Conservation (phyloP, 1,140 invertebrate species). For the Aphaenogaster ashmeadi region DNA sequence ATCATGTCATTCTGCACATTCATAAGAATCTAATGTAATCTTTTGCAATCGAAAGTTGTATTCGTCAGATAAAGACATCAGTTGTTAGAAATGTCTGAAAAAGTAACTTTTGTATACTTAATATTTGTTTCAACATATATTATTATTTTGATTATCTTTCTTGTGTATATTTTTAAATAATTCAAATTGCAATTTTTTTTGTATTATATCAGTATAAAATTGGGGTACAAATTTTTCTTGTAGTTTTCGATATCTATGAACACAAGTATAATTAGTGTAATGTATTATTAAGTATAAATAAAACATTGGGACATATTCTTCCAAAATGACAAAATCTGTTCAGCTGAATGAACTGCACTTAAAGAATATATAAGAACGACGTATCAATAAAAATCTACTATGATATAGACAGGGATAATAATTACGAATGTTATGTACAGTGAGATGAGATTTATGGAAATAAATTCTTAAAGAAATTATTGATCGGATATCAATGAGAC, state of each 20-base stretch:
- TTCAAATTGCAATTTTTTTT: constrained; percentile 1
- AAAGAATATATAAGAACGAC: constrained; percentile 20
- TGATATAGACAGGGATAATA: background rate
- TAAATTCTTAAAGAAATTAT: constrained; percentile 65
- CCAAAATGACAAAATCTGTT: constrained; percentile 32
- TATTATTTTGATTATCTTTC: constrained; percentile 10
- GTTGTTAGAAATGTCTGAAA: background rate
- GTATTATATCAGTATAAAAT: constrained; percentile 22
- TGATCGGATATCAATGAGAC: background rate
- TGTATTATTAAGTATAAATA: constrained; percentile 47
- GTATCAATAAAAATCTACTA: background rate
- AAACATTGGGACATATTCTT: background rate
- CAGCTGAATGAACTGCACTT: background rate
- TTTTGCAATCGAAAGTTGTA: constrained; percentile 54
- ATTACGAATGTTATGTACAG: constrained; percentile 70
- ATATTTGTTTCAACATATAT: background rate
- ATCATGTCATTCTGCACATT: constrained; percentile 35
- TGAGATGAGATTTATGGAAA: constrained; percentile 69
- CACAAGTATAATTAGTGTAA: constrained; percentile 19
- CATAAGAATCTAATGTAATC: constrained; percentile 31
- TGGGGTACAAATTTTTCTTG: background rate
- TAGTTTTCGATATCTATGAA: constrained; percentile 1
- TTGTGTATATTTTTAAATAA: constrained; percentile 18
- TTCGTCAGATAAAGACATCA: constrained; percentile 2
- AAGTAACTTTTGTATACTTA: constrained; percentile 3